A percentile compares a stretch with the other conserved stretches of the same genome.
phyloP scores from a whole-genome alignment of 2,113 vertebrate species.

The Nipponia nippon region DNA sequence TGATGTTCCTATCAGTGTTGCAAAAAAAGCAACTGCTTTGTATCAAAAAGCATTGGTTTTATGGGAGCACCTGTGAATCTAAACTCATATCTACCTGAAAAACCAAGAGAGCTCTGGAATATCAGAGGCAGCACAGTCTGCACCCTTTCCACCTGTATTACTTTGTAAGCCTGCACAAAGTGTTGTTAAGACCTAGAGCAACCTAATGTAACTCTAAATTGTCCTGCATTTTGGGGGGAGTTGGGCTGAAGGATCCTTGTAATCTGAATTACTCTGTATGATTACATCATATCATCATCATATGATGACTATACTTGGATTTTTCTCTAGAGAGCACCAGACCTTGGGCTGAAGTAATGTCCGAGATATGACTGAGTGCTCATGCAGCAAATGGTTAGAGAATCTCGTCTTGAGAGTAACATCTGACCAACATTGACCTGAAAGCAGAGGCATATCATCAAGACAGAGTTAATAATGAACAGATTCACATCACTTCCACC shows the following conservation, averaged over 20 bases:
- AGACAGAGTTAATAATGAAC: background rate
- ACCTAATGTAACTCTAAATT: background rate
- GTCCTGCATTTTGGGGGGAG: background rate
- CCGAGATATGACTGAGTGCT: background rate
- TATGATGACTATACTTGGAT: background rate
- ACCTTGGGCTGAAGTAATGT: background rate
- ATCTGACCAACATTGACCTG: background rate
- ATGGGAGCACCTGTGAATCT: background rate
- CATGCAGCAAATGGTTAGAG: background rate
- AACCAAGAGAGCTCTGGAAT: background rate
- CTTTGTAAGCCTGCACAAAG: background rate
- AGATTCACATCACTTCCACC: background rate
- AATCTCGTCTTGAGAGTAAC: background rate
- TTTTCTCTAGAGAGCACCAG: background rate
- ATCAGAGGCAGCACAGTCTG: background rate
- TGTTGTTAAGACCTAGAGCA: background rate
- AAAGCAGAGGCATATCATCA: background rate
- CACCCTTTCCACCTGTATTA: background rate
- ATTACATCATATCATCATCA: background rate
- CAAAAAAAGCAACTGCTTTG: accelerated
- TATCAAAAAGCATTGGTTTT: background rate
- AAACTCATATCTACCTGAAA: background rate
- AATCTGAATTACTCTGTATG: background rate
- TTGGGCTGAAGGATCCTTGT: background rate
- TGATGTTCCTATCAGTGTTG: background rate